These are phyloP conservation scores for Scaptomyza reducta DNA, from an alignment of 2,888 invertebrate genomes.

Conservation along the genomic window DNA sequence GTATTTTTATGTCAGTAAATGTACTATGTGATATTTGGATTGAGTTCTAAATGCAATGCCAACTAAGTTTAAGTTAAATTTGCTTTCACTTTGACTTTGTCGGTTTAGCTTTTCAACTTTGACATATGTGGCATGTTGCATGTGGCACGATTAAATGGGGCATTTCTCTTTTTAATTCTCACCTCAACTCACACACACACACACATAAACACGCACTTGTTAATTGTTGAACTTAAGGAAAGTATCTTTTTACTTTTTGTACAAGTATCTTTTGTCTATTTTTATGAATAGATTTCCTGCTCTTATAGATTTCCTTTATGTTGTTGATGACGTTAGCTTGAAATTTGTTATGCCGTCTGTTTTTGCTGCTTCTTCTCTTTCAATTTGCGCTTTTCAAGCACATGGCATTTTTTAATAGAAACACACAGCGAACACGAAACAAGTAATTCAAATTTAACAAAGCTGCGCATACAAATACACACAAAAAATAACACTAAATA, in stretches of 20 bases:
- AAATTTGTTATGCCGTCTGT: conserved; percentile 52
- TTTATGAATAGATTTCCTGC: conserved; percentile 40
- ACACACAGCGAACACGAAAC: conserved; percentile 44
- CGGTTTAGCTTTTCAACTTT: conserved; percentile 54
- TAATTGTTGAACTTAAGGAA: conserved; percentile 45
- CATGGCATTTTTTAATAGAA: conserved; percentile 55
- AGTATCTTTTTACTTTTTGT: conserved; percentile 29
- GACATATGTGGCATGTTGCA: conserved; percentile 58
- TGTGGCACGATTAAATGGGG: conserved; percentile 15
- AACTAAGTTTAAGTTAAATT: conserved; percentile 28
- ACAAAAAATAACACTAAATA: conserved; percentile 47
- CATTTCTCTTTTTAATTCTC: conserved; percentile 28
- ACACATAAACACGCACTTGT: conserved; percentile 40
- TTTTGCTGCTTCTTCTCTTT: conserved; percentile 40
- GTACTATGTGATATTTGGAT: conserved; percentile 8
- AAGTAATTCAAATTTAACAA: conserved; percentile 61
- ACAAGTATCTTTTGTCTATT: conserved; percentile 12
- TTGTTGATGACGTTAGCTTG: conserved; percentile 74
- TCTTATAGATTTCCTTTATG: conserved; percentile 26
- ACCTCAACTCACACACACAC: conserved; percentile 44
- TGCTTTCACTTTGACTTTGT: conserved; percentile 5
- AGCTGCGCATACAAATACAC: conserved; percentile 44
- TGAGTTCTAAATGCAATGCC: conserved; percentile 26
- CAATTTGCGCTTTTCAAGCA: conserved; percentile 66
- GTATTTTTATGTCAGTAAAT: conserved; percentile 31